These are phyloP conservation scores for Sprattus sprattus DNA, from an alignment of 2,113 vertebrate genomes.

Conservation along the genomic window DNA sequence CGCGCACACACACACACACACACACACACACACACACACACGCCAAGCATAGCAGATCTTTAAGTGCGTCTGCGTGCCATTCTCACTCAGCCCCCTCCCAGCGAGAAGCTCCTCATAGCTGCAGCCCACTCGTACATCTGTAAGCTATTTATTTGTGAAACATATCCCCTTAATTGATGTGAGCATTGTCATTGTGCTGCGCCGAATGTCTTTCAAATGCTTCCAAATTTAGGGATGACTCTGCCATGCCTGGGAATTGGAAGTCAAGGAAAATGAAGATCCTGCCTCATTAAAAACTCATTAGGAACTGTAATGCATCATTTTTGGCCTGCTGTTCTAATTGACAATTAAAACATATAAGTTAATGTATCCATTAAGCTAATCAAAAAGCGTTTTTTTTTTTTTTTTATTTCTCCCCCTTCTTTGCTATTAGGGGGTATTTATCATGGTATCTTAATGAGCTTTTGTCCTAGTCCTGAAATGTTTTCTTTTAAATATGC, in stretches of 20 bases:
- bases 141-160: conserved; percentile 49
- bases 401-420: conserved; percentile 35
- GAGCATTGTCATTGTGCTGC: conserved; percentile 35
- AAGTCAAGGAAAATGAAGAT: conserved; percentile 62
- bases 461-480: conserved; percentile 40
- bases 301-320: conserved; percentile 69
- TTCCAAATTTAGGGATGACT: conserved; percentile 41
- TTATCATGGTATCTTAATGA: conserved; percentile 61
- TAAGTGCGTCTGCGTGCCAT: background rate
- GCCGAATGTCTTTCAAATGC: conserved; percentile 39
- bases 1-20: background rate
- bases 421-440: conserved; percentile 57
- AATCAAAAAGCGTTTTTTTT: conserved; percentile 65
- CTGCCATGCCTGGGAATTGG: conserved; percentile 53
- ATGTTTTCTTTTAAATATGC: conserved; percentile 44
- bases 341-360: conserved; percentile 71
- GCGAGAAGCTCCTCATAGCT: conserved; percentile 30
- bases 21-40: background rate
- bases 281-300: conserved; percentile 69
- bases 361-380: conserved; percentile 69
- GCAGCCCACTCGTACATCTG: conserved; percentile 39
- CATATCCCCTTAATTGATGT: conserved; percentile 46
- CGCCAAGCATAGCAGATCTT: background rate
- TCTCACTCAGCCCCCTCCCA: background rate
- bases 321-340: conserved; percentile 67